Percentiles rank a stretch among this genome's conserved stretches.
phyloP scores from a whole-genome alignment of 2,888 invertebrate genomes.

The Tachystola acroxantha region DNA sequence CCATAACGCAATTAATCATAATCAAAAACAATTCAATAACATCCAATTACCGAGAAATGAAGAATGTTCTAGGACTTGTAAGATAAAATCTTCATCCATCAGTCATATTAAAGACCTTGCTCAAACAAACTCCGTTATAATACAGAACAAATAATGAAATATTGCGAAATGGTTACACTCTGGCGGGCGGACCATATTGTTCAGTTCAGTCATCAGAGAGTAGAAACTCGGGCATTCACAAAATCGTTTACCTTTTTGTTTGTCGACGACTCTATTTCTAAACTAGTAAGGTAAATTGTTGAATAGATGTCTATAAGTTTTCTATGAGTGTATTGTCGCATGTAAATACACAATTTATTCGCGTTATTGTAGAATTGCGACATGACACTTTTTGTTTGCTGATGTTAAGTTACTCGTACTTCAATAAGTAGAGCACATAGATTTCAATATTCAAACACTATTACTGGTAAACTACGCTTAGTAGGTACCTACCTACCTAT shows the following conservation, averaged over 20 bases:
- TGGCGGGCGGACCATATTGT: conserved; percentile 34
- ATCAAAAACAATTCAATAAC: too few relatives aligned
- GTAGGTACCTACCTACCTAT: too few relatives aligned
- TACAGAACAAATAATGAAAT: conserved; percentile 15
- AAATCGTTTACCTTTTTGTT: neutral
- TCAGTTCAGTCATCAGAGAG: conserved; percentile 21
- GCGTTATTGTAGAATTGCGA: conserved; percentile 20
- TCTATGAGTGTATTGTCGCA: conserved; percentile 5
- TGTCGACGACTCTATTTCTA: conserved; percentile 1
- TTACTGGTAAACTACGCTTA: too few relatives aligned
- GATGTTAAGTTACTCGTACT: conserved; percentile 5
- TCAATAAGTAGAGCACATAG: neutral
- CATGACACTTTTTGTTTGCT: conserved; percentile 7
- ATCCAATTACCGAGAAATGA: too few relatives aligned
- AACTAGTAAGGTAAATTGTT: conserved; percentile 3
- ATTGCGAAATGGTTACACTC: conserved; percentile 47
- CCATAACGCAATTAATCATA: too few relatives aligned
- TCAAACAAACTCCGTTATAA: neutral
- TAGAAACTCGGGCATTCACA: conserved; percentile 15
- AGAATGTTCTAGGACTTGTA: neutral
- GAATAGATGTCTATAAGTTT: neutral
- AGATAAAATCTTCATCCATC: neutral
- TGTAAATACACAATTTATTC: conserved; percentile 21
- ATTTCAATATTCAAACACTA: too few relatives aligned
- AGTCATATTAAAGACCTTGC: neutral